Percentiles rank a stretch among this genome's conserved stretches.
Evolutionary conservation across 2,113 vertebrate species (phyloP).

Genomic region (Laterallus jamaicensis): DNA sequence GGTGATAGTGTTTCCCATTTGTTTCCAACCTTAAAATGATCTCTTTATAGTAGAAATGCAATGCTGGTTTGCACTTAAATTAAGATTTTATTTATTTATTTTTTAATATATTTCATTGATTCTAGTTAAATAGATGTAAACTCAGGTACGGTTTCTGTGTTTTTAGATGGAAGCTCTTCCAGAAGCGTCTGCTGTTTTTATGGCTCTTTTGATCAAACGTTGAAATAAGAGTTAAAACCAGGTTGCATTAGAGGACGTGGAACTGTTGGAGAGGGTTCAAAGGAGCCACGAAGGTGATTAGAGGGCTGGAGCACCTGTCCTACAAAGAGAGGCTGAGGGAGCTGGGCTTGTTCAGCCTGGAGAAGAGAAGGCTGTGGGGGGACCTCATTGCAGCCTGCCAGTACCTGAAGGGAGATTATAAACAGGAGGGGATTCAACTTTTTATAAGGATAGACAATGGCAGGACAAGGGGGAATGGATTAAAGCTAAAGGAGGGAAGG

Average conservation of each 20-base stretch:
- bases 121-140: not conserved
- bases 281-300: too few species aligned
- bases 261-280: too few species aligned
- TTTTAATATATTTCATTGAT: not conserved
- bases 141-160: not conserved
- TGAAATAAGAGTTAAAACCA: not conserved
- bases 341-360: too few species aligned
- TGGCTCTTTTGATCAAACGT: not conserved
- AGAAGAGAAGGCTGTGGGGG: too few species aligned
- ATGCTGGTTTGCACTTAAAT: not conserved
- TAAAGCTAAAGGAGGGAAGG: too few species aligned
- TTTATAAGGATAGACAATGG: too few species aligned
- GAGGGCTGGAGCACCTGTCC: too few species aligned
- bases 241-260: not conserved
- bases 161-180: not conserved
- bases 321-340: too few species aligned
- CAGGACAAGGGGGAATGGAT: too few species aligned
- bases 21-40: not conserved
- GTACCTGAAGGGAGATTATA: too few species aligned
- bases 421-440: too few species aligned
- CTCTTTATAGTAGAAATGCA: not conserved
- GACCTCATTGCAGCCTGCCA: too few species aligned
- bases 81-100: not conserved
- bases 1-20: not conserved
- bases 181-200: not conserved